Conservation (phyloP, 2,888 invertebrate species). For the Calameuta pallipes region DNA sequence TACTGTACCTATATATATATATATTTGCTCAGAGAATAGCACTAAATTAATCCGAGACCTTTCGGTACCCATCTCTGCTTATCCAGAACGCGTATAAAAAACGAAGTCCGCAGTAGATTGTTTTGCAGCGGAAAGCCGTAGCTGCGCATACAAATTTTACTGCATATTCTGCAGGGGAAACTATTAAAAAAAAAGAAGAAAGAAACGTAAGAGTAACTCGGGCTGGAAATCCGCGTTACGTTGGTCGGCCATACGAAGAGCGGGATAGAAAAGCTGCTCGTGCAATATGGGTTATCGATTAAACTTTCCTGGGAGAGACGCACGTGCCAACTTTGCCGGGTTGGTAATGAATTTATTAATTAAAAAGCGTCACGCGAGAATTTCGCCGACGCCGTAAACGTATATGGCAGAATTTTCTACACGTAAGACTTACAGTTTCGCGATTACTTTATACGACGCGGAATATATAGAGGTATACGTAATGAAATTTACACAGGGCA, state of each 20-base stretch:
- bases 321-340: constrained; percentile 19
- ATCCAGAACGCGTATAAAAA: not conserved
- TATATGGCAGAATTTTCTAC: not conserved
- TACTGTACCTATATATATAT: not conserved
- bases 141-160: not conserved
- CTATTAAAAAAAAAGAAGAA: no score
- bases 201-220: not conserved
- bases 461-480: not conserved
- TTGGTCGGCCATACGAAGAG: not conserved
- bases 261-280: constrained; percentile 18
- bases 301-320: constrained; percentile 4
- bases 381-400: not conserved
- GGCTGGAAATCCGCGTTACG: not conserved
- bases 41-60: not conserved
- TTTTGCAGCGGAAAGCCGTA: not conserved
- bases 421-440: not conserved
- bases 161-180: not conserved
- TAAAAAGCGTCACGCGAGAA: not conserved
- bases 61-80: not conserved
- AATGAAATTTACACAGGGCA: not conserved
- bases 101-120: not conserved
- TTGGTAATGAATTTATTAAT: constrained; percentile 25
- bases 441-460: not conserved
- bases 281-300: constrained; percentile 30
- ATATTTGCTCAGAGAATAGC: not conserved